These are phyloP conservation scores for Pterocles burchelli DNA, from an alignment of 2,113 vertebrate genomes.

Conservation along the genomic window DNA sequence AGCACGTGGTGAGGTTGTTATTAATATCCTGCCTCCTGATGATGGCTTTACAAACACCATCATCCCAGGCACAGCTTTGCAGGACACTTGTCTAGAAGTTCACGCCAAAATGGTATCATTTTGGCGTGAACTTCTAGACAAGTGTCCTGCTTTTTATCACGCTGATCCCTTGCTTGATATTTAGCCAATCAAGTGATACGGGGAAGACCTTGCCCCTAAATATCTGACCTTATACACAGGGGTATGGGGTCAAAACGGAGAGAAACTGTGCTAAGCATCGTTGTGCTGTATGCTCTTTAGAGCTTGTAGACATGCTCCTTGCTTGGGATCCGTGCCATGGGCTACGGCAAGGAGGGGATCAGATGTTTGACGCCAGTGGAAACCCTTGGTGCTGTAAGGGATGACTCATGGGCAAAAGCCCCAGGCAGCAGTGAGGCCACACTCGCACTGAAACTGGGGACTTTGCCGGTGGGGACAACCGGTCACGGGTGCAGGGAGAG, in stretches of 20 bases:
- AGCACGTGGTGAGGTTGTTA: not conserved
- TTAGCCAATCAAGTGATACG: not conserved
- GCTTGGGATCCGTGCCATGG: not conserved
- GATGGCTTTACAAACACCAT: slow-evolving; percentile 4
- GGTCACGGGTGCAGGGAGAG: not conserved
- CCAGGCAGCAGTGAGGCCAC: fast-evolving
- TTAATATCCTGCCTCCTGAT: not conserved
- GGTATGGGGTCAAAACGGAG: not conserved
- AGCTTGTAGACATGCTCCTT: not conserved
- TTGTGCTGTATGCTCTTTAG: not conserved
- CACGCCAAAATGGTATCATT: too few species aligned
- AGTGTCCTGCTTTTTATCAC: not conserved
- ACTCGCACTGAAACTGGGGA: fast-evolving
- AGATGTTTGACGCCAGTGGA: not conserved
- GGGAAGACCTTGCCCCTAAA: not conserved
- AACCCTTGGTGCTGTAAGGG: not conserved
- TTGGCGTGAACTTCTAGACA: not conserved
- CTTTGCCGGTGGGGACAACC: not conserved
- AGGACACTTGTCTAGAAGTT: too few species aligned
- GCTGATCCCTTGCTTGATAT: not conserved
- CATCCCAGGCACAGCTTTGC: not conserved
- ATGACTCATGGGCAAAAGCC: not conserved
- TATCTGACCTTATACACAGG: not conserved
- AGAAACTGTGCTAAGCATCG: not conserved
- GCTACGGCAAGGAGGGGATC: not conserved